A percentile compares a stretch with the other conserved stretches of the same genome.
Conservation (phyloP, 2,888 invertebrate species). For the Tipula lateralis region DNA sequence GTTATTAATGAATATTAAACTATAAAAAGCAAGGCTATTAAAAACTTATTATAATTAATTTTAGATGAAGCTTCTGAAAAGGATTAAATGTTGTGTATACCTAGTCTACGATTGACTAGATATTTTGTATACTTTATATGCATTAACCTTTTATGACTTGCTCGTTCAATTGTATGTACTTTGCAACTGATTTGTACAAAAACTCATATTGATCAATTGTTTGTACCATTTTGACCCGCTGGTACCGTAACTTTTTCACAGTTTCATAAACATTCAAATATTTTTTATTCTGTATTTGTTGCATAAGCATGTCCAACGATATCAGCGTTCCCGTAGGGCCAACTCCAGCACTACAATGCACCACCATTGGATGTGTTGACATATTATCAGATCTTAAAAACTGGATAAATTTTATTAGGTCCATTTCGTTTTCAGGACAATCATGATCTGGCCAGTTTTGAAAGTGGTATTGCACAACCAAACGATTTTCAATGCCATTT, state of each 20-base stretch:
- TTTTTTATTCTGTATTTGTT: slow-evolving; percentile 56
- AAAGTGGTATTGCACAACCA: slow-evolving; percentile 62
- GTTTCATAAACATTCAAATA: slow-evolving; percentile 62
- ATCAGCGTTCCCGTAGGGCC: slow-evolving; percentile 73
- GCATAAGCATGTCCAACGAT: slow-evolving; percentile 64
- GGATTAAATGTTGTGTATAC: not conserved
- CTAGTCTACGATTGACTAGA: not conserved
- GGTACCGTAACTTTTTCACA: slow-evolving; percentile 61
- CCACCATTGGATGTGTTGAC: slow-evolving; percentile 52
- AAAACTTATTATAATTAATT: not conserved
- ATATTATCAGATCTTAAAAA: slow-evolving; percentile 44
- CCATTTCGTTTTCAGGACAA: slow-evolving; percentile 56
- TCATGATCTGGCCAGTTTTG: slow-evolving; percentile 73
- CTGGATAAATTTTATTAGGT: slow-evolving; percentile 60
- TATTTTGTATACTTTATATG: not conserved
- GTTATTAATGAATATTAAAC: no score
- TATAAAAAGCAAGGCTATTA: no score
- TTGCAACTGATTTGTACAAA: slow-evolving; percentile 38
- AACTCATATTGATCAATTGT: slow-evolving; percentile 55
- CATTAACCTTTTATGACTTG: not conserved
- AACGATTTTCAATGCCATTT: slow-evolving; percentile 44
- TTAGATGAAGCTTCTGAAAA: not conserved
- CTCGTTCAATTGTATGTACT: not conserved
- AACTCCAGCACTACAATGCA: slow-evolving; percentile 62
- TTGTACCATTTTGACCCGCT: slow-evolving; percentile 71